Base-by-base conservation (phyloP, 2,888 invertebrate genomes). In the Dasysyrphus tricinctus region DNA sequence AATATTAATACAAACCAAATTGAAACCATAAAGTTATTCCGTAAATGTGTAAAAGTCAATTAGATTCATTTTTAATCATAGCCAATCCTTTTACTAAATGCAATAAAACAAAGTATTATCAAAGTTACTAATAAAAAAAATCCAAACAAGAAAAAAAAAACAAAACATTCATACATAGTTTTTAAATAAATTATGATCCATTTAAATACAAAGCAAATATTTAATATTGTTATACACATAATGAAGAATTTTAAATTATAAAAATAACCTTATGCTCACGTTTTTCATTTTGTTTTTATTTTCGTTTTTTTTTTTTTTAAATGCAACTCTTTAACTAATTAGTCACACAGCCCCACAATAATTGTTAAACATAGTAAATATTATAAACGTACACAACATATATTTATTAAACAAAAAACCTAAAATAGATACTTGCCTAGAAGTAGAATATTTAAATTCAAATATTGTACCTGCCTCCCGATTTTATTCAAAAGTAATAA, bases 231-330 rank as follows among this genome's bases (percentile, higher is more conserved):
- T 76, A 34, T 8, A 69, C 37, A 49, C 44, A 51, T 44, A 61
- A 76, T 56, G 72, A 84, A 76, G 65, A 80, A 81, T 73, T 74
- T 81, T 69, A 69, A 85, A 81, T 84, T 80, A 63, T 24, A 56
- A 78, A 85, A 72, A 57, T 57, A 72, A 86, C 86, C 86, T 86
- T 86, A 86, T 86, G 86, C 86, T 86, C 86, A 86, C 86, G 82
- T 44, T 57, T 72, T 57, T 57, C 0, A 78, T 75, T 74, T 75
- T 77, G 63, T 65, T 78, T 57, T 65, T 34, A n/a, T 63, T 19
- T 32, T 32, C 32, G 24, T 32, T 32, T 32, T 32, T 32, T 32
- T 69, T 63, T 29, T 44, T 57, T 44, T 34, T n/a, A 59, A 67
- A 73, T 67, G 37, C 61, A 69, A 74, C 29, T 54, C 42, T 49